Evolutionary conservation across 1,140 invertebrate genomes (phyloP).

Genomic region (Nasonia vitripennis): DNA sequence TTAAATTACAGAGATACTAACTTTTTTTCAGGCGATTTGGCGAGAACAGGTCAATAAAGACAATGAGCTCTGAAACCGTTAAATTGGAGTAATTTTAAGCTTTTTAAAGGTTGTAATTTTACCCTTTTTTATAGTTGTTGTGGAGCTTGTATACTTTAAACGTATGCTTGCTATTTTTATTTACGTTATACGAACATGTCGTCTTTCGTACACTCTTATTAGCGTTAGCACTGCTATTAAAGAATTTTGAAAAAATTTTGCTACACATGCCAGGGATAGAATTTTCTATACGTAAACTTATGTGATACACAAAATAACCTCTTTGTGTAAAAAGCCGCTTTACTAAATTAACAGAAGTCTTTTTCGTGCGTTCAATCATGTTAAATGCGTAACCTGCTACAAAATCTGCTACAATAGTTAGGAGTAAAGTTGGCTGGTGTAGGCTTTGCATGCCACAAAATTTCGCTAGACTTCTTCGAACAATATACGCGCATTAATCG

Average conservation of each 20-base stretch:
- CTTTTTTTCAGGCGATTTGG: constrained; percentile 47
- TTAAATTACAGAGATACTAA: constrained; percentile 37
- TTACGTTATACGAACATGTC: constrained; percentile 13
- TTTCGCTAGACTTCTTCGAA: neutral
- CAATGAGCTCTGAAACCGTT: constrained; percentile 48
- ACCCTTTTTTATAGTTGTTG: constrained; percentile 24
- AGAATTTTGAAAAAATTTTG: neutral
- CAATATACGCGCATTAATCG: neutral
- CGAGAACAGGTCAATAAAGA: constrained; percentile 46
- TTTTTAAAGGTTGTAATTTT: constrained; percentile 52
- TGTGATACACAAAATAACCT: neutral
- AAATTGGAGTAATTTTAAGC: constrained; percentile 41
- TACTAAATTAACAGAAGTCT: neutral
- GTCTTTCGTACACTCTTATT: constrained; percentile 14
- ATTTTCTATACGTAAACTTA: neutral
- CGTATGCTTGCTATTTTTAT: constrained; percentile 22
- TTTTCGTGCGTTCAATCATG: neutral
- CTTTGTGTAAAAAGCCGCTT: neutral
- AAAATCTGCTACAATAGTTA: neutral
- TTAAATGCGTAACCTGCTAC: neutral
- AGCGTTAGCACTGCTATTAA: constrained; percentile 1
- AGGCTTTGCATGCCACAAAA: constrained; percentile 16
- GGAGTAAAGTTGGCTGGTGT: neutral
- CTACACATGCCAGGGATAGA: neutral
- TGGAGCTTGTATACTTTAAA: constrained; percentile 31